These are phyloP conservation scores for Pseudococcus viburni DNA, from an alignment of 2,888 invertebrate genomes.

Conservation along the genomic window DNA sequence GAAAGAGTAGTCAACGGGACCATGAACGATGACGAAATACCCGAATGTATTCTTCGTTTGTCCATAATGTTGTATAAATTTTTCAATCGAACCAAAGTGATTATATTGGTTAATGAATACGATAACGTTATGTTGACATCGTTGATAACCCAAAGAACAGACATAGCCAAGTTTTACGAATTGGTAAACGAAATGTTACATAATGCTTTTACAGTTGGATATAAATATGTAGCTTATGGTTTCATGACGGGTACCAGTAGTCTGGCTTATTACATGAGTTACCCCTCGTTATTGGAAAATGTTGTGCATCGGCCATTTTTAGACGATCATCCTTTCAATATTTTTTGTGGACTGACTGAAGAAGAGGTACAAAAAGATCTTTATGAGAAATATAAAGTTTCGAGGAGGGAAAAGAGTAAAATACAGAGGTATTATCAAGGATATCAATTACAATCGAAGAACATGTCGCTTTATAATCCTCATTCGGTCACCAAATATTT, in stretches of 20 bases:
- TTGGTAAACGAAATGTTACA: constrained; percentile 3
- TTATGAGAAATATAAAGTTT: background rate
- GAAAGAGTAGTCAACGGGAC: background rate
- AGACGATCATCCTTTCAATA: background rate
- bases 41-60: background rate
- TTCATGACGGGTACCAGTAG: background rate
- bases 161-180: background rate
- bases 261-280: background rate
- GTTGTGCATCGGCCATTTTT: background rate
- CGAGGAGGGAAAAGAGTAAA: background rate
- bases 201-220: background rate
- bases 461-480: background rate
- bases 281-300: background rate
- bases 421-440: background rate
- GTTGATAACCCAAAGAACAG: background rate
- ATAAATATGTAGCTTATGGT: background rate
- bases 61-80: background rate
- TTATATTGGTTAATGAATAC: background rate
- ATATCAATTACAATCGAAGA: background rate
- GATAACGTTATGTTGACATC: background rate
- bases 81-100: constrained; percentile 5
- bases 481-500: background rate
- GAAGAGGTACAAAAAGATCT: background rate
- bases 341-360: background rate
- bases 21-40: background rate